Conservation (phyloP, 2,797 vertebrate species). For the Champsocephalus gunnari region DNA sequence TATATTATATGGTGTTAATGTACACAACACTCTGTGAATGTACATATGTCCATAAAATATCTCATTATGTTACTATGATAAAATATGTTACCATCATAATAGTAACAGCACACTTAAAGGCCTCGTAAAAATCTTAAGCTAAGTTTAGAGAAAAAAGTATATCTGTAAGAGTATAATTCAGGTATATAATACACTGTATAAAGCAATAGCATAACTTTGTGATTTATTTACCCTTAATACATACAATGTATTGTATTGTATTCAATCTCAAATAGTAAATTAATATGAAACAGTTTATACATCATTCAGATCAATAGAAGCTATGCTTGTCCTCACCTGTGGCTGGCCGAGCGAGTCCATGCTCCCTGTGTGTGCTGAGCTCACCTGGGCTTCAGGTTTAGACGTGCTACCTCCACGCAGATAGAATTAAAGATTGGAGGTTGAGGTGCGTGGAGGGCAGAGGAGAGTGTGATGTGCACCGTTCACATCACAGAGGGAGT, state of each 20-base stretch:
- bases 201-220: not conserved
- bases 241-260: not conserved
- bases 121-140: not conserved
- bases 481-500: conserved; percentile 53
- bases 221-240: not conserved
- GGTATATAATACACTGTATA: not conserved
- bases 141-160: not conserved
- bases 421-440: not conserved
- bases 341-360: conserved; percentile 65
- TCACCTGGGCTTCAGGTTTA: conserved; percentile 49
- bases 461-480: conserved; percentile 36
- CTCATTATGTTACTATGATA: not conserved
- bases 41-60: not conserved
- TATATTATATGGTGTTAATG: not conserved
- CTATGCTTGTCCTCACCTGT: conserved; percentile 64
- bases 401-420: conserved; percentile 33
- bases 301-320: not conserved
- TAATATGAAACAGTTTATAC: not conserved
- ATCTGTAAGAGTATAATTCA: not conserved
- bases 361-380: conserved; percentile 26
- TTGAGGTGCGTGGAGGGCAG: conserved; percentile 16
- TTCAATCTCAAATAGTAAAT: not conserved
- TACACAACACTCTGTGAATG: not conserved
- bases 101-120: not conserved
- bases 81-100: not conserved